Base-by-base conservation (phyloP, 1,140 invertebrate genomes). In the Cydia fagiglandana region DNA sequence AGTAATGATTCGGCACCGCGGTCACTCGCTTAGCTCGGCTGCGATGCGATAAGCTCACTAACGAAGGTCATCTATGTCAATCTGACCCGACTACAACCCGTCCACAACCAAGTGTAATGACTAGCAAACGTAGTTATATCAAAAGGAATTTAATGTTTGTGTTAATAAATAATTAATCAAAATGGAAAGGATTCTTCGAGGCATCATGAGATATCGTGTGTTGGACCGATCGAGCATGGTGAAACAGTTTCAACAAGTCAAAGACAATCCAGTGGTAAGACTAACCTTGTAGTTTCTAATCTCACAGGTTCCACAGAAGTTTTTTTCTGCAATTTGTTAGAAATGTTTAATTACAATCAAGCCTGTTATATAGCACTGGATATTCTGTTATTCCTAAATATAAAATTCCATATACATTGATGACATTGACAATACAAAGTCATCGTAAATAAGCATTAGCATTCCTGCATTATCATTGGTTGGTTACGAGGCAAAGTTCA, bases 171-270 rank as follows among this genome's bases (percentile, higher is more conserved):
- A 38, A 70, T 9, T 38, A 70, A 70, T 4, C 34, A 86, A 74
- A 76, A 98, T 98, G 96, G 96, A 98, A 84, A 95, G 96, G 89
- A 97, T 98, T 88, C 93, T 98, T 70, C 95, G 96, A 89, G 97
- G 97, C 45, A 96, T 98, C 73, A 97, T 98, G 95, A 95, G 95
- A 87, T 98, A 98, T 91, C 94, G 97, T 68, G 94, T 96, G 73
- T 96, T 96, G 50, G 96, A 96, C 76, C 94, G 96, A 79, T 95
- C 96, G 78, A 95, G 94, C 86, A 98, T 98, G 97, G 97, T 98
- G 15, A 95, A 97, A 91, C 97, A 98, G 90, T 98, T 98, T 91
- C 92, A 97, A 91, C 93, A 96, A 95, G 97, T 98, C 77, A 95
- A 94, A 87, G 96, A 98, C 93, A 95, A 98, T 94, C 97, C 97